Evolutionary conservation across 2,888 invertebrate species (phyloP), one percentile per base, ranked within the genome.

Genomic region (Mongoloraphidia duomilia): DNA sequence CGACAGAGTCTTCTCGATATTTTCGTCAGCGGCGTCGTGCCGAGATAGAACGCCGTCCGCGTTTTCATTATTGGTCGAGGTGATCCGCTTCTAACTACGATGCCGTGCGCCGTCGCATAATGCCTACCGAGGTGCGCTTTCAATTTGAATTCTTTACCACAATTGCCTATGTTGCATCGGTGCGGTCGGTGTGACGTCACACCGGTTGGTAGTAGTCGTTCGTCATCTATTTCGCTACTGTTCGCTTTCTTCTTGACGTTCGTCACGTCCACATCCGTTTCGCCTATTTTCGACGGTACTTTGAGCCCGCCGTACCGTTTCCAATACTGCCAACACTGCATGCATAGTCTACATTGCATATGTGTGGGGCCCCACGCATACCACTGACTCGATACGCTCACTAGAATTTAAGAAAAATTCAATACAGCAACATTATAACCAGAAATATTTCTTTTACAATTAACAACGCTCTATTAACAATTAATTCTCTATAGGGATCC

Each of bases 241-340:
- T 59, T 65, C n/a, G 64, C 63, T 55, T 63, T 65, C 57, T 66
- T 73, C 54, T 72, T 73, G 52, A 69, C 70, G 44, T 62, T 59
- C 40, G 58, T 43, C 33, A 43, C 59, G 49, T 73, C 72, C 54
- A 66, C 68, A 46, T 68, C 69, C 37, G 68, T 69, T 42, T 69
- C 70, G 53, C 71, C 69, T 55, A 71, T 68, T 56, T 74, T 71
- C 38, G 75, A 77, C n/a, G 77, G 72, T 57, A 82, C 82, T 73
- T 93, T 94, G 46, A 98, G 79, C 52, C 96, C 97, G 50, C 96
- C 97, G 69, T 93, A 95, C 68, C 94, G 94, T 70, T 96, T 97
- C 96, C 97, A 98, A 67, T 95, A 95, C 54, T 80, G 80, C 95
- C 95, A 98, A 69, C 98, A 99, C 12, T 76, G 72, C 60, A 87